Conservation (phyloP, 2,888 invertebrate genomes). For the Atethmia centrago region DNA sequence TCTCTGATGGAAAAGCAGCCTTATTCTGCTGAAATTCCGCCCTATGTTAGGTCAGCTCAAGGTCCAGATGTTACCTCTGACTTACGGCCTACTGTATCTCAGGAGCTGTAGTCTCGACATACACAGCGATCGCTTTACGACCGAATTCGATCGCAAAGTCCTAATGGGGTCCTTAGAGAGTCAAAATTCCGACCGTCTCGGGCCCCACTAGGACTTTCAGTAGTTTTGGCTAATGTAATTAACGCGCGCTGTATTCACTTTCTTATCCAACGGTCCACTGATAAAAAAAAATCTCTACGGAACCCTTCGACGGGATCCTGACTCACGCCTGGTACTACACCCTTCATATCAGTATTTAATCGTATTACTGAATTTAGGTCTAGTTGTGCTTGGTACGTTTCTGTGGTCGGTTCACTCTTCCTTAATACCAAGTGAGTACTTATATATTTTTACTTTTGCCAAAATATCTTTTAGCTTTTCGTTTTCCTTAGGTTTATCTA, state of each 20-base stretch:
- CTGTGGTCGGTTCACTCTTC: constrained; percentile 31
- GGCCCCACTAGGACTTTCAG: too few species aligned
- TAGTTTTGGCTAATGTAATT: too few species aligned
- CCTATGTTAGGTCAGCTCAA: too few species aligned
- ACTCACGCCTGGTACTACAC: constrained; percentile 17
- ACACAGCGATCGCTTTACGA: too few species aligned
- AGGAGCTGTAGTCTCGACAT: too few species aligned
- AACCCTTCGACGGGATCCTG: constrained; percentile 16
- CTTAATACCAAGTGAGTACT: constrained; percentile 26
- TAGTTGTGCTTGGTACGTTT: constrained; percentile 41
- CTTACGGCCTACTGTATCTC: too few species aligned
- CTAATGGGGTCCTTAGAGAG: too few species aligned
- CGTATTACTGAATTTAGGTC: constrained; percentile 20
- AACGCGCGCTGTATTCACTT: background rate
- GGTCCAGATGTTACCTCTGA: too few species aligned
- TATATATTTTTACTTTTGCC: background rate
- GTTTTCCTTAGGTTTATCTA: background rate
- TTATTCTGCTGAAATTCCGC: too few species aligned
- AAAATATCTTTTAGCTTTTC: constrained; percentile 1
- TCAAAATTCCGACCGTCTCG: too few species aligned
- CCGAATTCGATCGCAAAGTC: too few species aligned
- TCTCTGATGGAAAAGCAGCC: too few species aligned
- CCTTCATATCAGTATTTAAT: constrained; percentile 50
- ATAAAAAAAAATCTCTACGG: constrained; percentile 20
- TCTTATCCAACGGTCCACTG: background rate